Evolutionary conservation across 2,888 invertebrate genomes (phyloP), one percentile per base, ranked within the genome.

Genomic region (Anoncus sp.): DNA sequence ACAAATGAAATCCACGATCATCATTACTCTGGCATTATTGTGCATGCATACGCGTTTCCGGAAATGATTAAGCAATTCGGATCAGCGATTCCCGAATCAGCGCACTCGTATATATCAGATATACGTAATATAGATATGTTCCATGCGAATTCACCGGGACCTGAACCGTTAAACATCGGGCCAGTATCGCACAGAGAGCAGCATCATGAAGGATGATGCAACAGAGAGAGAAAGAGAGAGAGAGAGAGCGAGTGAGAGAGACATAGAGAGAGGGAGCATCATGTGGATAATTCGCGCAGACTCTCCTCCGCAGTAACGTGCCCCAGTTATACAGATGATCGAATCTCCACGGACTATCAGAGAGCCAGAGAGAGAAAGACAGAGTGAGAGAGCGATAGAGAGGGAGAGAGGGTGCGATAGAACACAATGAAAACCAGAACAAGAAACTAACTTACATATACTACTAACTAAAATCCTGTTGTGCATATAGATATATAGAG

Each of bases 281-380:
- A 67, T 63, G 59, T 49, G 47, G 67, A 67, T 67, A 71, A 65
- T 66, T 76, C 66, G 59, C 10, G 31, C 55, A 20, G 72, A 47
- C 72, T 72, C 60, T 67, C 67, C 55, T 62, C 57, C 72, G 67
- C 53, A 57, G 57, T 67, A 77, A 72, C 49, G 49, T 72, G 77
- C 22, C 72, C 77, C 47, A 77, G 77, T 67, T 77, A 59, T 72
- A 57, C 72, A 69, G 67, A 77, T 77, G 77, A 67, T 76, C 67
- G 67, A 72, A 72, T 55, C 55, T 77, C 45, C 55, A 62, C n/a
- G 67, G 67, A 55, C 43, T 20, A 57, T 55, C 55, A 20, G 43
- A 55, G 45, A 71, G 18, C 14, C 16, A 16, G 18, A 53, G 24
- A 53, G 51, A 45, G 51, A 53, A 35, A 31, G 31, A 31, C 4